Percentiles rank a stretch among this genome's conserved stretches.
These are phyloP conservation scores for Craseonycteris thonglongyai DNA, from an alignment of 2,113 vertebrate genomes.

Conservation along the genomic window DNA sequence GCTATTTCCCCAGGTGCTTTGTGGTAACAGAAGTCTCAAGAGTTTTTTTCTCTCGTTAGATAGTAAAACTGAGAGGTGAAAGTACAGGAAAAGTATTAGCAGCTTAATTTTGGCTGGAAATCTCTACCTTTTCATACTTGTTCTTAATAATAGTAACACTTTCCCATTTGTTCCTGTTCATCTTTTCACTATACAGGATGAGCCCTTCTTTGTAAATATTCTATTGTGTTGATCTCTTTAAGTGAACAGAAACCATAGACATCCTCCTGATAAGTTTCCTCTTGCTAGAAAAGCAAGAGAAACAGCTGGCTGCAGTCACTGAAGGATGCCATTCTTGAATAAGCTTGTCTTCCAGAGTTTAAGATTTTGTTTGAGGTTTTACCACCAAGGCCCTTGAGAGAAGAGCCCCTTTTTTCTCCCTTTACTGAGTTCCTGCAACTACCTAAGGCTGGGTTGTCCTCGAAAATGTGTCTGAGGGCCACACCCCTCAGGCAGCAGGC, in stretches of 20 bases:
- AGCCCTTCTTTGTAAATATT: neutral
- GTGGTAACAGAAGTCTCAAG: neutral
- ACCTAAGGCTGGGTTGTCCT: neutral
- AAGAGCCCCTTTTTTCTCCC: neutral
- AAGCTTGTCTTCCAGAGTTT: neutral
- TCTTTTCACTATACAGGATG: neutral
- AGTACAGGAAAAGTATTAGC: neutral
- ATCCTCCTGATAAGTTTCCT: neutral
- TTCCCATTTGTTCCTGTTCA: neutral
- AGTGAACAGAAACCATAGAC: neutral
- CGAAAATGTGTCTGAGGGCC: neutral
- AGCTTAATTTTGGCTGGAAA: neutral
- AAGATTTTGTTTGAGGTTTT: neutral
- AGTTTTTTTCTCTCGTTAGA: neutral
- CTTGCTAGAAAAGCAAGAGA: neutral
- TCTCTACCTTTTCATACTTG: neutral
- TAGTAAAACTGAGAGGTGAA: neutral
- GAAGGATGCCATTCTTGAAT: no score
- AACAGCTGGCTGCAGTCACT: fast-evolving
- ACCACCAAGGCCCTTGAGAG: neutral
- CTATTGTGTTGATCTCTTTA: neutral
- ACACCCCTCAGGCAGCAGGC: neutral
- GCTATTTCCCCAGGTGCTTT: neutral
- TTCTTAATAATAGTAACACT: neutral
- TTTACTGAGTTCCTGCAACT: neutral